Evolutionary conservation across 2,888 invertebrate species (phyloP), one percentile per base, ranked within the genome.

Genomic region (Andrena praecox): DNA sequence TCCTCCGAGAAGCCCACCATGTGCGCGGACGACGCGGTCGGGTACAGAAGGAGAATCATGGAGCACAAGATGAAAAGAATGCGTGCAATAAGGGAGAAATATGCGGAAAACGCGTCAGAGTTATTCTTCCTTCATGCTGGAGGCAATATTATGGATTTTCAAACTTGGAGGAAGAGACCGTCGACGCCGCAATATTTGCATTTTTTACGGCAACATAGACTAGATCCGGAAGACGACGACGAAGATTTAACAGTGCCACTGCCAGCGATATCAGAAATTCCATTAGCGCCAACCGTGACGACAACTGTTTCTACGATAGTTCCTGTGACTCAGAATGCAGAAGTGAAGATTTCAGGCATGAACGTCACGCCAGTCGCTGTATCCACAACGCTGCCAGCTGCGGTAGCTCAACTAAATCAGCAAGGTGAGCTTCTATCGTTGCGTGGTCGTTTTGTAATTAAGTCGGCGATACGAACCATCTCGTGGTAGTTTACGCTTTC

Each of bases 61-160:
- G 97, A 97, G 92, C 95, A 96, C 92, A 96, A 96, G 93, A 95
- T 96, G 94, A 95, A 95, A 89, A 95, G 96, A 48, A 95, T 97
- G 94, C 96, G 96, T 91, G 95, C 95, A 85, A 95, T 97, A 86
- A 96, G 96, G 80, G 97, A 97, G 89, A 96, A 95, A 95, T 96
- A 97, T 94, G 96, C 96, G 89, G 97, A 97, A 93, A 96, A 97
- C 94, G 96, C 97, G 90, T 96, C 97, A 90, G 98, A 98, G 95
- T 95, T 97, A 91, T 98, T 97, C 95, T 98, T 97, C 94, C 96
- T 98, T 90, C 97, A 98, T 94, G 96, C 96, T 90, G 97, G 97
- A 89, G 97, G 98, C 85, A 97, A 98, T 94, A 96, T 98, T 95
- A 96, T 98, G 96, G 98, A 99, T 94, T 97, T 97, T 94, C 96